These are phyloP conservation scores for Drosophila varians DNA, from an alignment of 1,140 invertebrate species.

Conservation along the genomic window DNA sequence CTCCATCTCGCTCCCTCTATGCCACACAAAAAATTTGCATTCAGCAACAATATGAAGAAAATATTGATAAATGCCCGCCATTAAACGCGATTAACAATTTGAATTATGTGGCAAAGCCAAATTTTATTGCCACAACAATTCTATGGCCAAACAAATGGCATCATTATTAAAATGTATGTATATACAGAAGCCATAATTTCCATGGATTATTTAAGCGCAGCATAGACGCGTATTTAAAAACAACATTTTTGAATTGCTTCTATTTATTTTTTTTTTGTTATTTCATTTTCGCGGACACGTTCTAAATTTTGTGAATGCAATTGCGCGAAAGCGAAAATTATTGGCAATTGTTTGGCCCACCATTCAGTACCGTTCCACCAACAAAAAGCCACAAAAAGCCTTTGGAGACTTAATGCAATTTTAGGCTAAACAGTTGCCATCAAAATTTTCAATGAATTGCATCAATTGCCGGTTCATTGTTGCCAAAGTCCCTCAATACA, in stretches of 20 bases:
- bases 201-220: slow-evolving; percentile 40
- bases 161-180: slow-evolving; percentile 79
- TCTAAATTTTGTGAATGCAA: slow-evolving; percentile 69
- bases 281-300: slow-evolving; percentile 27
- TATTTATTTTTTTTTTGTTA: slow-evolving; percentile 5
- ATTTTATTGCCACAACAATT: slow-evolving; percentile 75
- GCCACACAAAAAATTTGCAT: slow-evolving; percentile 45
- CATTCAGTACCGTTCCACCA: slow-evolving; percentile 20
- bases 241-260: slow-evolving; percentile 45
- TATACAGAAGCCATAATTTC: slow-evolving; percentile 56
- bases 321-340: slow-evolving; percentile 75
- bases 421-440: slow-evolving; percentile 78
- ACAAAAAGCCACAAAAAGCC: slow-evolving; percentile 31
- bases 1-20: neutral
- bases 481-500: slow-evolving; percentile 11
- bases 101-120: slow-evolving; percentile 82
- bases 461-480: slow-evolving; percentile 80
- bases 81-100: slow-evolving; percentile 82
- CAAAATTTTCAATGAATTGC: slow-evolving; percentile 80
- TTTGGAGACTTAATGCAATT: slow-evolving; percentile 74
- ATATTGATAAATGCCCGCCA: slow-evolving; percentile 81
- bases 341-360: slow-evolving; percentile 72
- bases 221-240: slow-evolving; percentile 43
- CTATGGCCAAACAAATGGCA: slow-evolving; percentile 79
- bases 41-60: slow-evolving; percentile 50